These are phyloP conservation scores for Rachycentron canadum DNA, from an alignment of 2,797 vertebrate genomes.

Conservation along the genomic window DNA sequence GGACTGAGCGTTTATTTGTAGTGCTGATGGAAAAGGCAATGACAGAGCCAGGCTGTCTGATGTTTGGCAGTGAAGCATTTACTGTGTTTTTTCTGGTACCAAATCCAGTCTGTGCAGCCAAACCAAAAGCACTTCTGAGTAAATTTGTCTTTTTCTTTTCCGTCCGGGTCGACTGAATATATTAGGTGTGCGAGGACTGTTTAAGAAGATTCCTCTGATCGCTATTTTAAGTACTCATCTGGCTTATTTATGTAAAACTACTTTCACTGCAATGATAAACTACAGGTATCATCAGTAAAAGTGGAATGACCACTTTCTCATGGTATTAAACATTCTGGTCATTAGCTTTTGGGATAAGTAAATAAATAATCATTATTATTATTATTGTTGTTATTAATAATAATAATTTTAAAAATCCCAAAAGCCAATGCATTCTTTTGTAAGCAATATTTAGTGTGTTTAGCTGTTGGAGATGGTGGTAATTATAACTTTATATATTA, in stretches of 20 bases:
- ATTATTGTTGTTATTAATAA: too few relatives aligned
- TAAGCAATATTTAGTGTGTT: neutral
- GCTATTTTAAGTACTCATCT: neutral
- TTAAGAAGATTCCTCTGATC: neutral
- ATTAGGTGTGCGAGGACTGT: neutral
- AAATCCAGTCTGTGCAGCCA: slow-evolving; percentile 50
- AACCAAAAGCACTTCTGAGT: slow-evolving; percentile 39
- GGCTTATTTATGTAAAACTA: neutral
- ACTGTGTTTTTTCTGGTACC: slow-evolving; percentile 20
- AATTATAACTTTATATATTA: too few relatives aligned
- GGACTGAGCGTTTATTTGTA: slow-evolving; percentile 50
- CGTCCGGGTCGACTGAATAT: slow-evolving; percentile 11
- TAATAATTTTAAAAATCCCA: too few relatives aligned
- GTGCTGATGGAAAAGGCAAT: slow-evolving; percentile 50
- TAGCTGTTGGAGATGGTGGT: neutral
- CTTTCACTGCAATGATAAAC: neutral
- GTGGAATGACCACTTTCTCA: neutral
- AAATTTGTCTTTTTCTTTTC: slow-evolving; percentile 42
- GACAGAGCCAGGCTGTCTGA: slow-evolving; percentile 52
- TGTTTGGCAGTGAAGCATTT: slow-evolving; percentile 54
- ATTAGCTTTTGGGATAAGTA: too few relatives aligned
- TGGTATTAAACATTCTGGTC: too few relatives aligned
- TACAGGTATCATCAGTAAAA: neutral
- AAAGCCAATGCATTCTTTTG: too few relatives aligned
- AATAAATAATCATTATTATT: too few relatives aligned